Base-by-base conservation (phyloP, 2,888 invertebrate genomes). In the Caenorhabditis doughertyi region DNA sequence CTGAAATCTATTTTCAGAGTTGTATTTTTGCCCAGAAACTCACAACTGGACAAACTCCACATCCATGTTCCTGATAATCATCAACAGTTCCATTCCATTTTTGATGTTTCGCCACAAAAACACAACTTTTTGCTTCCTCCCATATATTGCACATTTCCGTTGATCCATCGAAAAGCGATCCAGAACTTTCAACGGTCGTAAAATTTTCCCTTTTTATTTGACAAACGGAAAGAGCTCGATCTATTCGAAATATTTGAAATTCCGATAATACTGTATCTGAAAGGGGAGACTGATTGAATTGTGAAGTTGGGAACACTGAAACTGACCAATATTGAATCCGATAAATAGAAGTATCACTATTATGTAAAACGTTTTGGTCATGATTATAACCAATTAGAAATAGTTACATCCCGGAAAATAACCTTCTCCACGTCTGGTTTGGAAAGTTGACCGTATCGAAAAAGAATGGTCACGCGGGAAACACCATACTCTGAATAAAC, bases 21-120 rank as follows among this genome's bases (percentile, higher is more conserved):
- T 21, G 4, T n/a, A 13, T 23, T 16, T 27, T 25, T 16, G 5
- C 3, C 39, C 2, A 32, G 32, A 32, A 39, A 51, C 51, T 55
- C 9, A 68, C 67, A 49, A 68, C 0, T 3, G 67, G 67, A 39
- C 67, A 68, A 0, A n/a, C 49, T 35, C 55, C 67, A 68, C 67
- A 68, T 5, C 67, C 11, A 42, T 27, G 21, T 13, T 55, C 55
- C n/a, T 53, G 53, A 25, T 55, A 53, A 29, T 29, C 32, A 13
- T 64, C 32, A n/a, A 9, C 23, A 1, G 11, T 18, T 51, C 21
- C 32, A n/a, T 39, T 39, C 16, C 32, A 23, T 21, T 68, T 55
- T 13, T 18, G 2, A 55, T 68, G 67, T 7, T 42, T 55, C 25
- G 67, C 67, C 39, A 42, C 25, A 27, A 68, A 68, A 16, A 68